A percentile compares a stretch with the other conserved stretches of the same genome.
phyloP scores from a whole-genome alignment of 2,113 vertebrate species.

The Lepidothrix coronata region DNA sequence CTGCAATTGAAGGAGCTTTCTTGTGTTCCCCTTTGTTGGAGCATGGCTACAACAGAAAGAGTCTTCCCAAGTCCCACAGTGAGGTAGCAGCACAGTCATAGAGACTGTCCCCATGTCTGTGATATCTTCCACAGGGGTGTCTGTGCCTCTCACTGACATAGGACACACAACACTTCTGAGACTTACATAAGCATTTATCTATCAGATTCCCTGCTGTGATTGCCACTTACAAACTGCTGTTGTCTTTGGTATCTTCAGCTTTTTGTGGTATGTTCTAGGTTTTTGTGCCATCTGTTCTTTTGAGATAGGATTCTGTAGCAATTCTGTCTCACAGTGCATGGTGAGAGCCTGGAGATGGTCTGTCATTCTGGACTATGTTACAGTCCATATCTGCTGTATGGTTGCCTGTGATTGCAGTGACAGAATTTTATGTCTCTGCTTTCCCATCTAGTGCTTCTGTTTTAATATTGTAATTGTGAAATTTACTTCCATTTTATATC shows the following conservation, averaged over 20 bases:
- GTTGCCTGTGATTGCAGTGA: neutral
- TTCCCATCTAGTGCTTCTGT: neutral
- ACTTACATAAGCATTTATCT: neutral
- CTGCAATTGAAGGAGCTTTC: neutral
- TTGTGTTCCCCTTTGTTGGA: neutral
- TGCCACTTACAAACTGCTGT: neutral
- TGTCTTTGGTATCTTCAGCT: neutral
- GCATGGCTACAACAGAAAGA: neutral
- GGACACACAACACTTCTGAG: neutral
- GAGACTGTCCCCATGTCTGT: neutral
- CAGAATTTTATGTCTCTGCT: neutral
- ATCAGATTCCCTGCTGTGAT: neutral
- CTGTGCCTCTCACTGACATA: neutral
- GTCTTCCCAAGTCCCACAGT: neutral
- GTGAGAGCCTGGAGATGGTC: neutral
- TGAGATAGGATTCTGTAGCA: neutral
- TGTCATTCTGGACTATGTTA: neutral
- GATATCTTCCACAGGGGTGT: neutral
- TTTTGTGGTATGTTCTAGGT: neutral
- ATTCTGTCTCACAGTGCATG: neutral
- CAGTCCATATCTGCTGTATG: neutral
- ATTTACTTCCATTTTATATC: neutral
- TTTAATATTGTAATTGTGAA: neutral
- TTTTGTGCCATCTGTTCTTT: neutral
- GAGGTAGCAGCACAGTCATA: neutral